Evolutionary conservation across 2,797 vertebrate genomes (phyloP).

Genomic region (Lacerta viridis): DNA sequence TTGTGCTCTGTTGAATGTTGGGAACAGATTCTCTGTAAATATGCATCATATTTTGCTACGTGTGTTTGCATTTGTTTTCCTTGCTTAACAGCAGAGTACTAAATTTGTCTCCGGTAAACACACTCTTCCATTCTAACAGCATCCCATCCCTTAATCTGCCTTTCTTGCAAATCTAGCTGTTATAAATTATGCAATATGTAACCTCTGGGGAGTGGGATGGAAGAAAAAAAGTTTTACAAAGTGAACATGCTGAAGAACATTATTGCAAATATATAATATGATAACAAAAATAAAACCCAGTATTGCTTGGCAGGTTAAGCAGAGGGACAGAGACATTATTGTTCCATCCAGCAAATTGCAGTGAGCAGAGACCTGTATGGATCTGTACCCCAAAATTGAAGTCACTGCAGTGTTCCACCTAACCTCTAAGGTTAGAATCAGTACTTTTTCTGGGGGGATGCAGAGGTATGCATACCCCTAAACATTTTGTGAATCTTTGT

Average conservation of each 20-base stretch:
- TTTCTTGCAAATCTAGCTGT: constrained; percentile 54
- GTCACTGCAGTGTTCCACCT: neutral
- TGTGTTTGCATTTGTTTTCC: constrained; percentile 61
- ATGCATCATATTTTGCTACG: constrained; percentile 50
- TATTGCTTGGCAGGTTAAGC: constrained; percentile 9
- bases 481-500: no score
- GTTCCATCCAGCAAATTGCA: neutral
- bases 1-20: constrained; percentile 60
- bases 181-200: constrained; percentile 51
- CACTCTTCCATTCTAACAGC: constrained; percentile 39
- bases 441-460: neutral
- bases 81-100: constrained; percentile 62
- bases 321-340: neutral
- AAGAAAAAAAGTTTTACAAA: neutral
- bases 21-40: constrained; percentile 66
- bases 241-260: constrained; percentile 52
- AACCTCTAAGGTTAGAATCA: neutral
- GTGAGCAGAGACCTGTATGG: neutral
- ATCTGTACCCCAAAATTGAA: neutral
- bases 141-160: constrained; percentile 53
- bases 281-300: neutral
- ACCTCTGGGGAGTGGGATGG: constrained; percentile 42
- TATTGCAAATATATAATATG: constrained; percentile 10
- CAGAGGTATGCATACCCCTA: no score
- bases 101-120: constrained; percentile 55